These are phyloP conservation scores for Steinernema feltiae DNA, from an alignment of 1,140 invertebrate species.

Conservation along the genomic window DNA sequence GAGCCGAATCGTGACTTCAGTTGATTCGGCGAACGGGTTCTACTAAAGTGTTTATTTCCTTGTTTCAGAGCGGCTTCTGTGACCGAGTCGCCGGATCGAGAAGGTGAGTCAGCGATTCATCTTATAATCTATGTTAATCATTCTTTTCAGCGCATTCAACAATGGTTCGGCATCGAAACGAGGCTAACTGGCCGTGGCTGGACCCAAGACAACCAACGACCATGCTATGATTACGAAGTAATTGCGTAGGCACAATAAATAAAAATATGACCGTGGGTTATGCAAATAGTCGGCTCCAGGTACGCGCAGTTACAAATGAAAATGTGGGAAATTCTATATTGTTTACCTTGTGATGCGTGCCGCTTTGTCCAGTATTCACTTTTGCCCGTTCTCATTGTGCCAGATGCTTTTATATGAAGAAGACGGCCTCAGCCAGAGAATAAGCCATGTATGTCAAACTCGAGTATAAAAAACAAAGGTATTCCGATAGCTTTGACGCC, in stretches of 20 bases:
- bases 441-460: too few species aligned
- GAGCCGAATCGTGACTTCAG: not conserved
- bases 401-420: not conserved
- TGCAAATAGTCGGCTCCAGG: not conserved
- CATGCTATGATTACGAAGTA: slow-evolving; percentile 24
- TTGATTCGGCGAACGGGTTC: too few species aligned
- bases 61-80: not conserved
- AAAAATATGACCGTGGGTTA: not conserved
- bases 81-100: slow-evolving; percentile 5
- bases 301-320: not conserved
- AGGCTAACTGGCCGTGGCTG: slow-evolving; percentile 31
- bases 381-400: not conserved
- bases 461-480: too few species aligned
- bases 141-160: slow-evolving; percentile 1
- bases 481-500: too few species aligned
- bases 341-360: not conserved
- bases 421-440: too few species aligned
- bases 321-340: slow-evolving; percentile 2
- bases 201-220: slow-evolving; percentile 37
- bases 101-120: slow-evolving; percentile 1
- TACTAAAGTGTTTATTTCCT: too few species aligned
- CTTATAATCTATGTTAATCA: not conserved
- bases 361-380: not conserved
- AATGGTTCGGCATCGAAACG: not conserved
- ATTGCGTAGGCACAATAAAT: not conserved